Percentiles rank a stretch among this genome's conserved stretches.
These are phyloP conservation scores for Plebejus argus DNA, from an alignment of 2,888 invertebrate genomes.

Conservation along the genomic window DNA sequence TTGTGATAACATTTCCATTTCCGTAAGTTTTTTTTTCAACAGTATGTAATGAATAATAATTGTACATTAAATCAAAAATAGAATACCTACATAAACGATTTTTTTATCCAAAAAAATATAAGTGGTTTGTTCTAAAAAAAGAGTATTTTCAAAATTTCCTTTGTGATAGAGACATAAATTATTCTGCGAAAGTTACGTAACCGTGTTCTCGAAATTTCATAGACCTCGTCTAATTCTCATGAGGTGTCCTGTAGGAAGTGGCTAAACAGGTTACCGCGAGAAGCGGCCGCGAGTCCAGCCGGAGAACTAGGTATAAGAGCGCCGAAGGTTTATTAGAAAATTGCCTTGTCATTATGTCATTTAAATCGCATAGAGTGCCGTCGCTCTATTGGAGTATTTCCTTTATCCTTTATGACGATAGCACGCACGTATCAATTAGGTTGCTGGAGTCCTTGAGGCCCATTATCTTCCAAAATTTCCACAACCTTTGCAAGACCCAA, in stretches of 20 bases:
- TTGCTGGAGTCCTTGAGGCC: conserved; percentile 60
- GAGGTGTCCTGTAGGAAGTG: conserved; percentile 74
- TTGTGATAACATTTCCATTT: background rate
- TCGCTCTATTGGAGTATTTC: conserved; percentile 80
- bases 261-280: conserved; percentile 72
- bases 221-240: conserved; percentile 49
- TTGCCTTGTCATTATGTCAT: conserved; percentile 80
- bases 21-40: background rate
- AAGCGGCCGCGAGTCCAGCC: conserved; percentile 66
- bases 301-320: conserved; percentile 69
- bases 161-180: background rate
- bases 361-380: conserved; percentile 81
- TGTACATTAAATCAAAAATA: background rate
- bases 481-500: background rate
- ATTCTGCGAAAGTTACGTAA: conserved; percentile 11
- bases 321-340: conserved; percentile 81
- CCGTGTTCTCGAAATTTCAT: conserved; percentile 30
- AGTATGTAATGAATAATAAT: background rate
- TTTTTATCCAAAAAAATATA: background rate
- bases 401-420: conserved; percentile 79
- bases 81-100: background rate
- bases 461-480: conserved; percentile 32
- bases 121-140: background rate
- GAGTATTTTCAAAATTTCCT: background rate
- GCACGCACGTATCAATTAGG: conserved; percentile 73